phyloP scores from a whole-genome alignment of 1,140 invertebrate species.

The Drosophila triauraria region DNA sequence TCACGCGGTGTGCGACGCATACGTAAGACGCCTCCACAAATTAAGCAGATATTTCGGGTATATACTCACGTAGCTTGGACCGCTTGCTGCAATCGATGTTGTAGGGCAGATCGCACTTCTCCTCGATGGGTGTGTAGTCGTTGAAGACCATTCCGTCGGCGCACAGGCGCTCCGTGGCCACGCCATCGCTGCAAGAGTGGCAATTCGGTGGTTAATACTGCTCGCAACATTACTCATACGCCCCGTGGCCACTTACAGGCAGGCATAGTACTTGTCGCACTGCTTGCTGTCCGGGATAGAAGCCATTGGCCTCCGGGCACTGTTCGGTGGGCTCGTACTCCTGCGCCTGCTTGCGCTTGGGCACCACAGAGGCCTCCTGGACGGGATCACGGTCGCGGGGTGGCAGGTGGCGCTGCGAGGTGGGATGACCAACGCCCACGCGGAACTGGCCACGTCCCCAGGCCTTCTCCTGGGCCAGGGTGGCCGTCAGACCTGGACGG shows the following conservation, averaged over 20 bases:
- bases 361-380: conserved; percentile 49
- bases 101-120: conserved; percentile 95
- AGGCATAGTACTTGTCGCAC: conserved; percentile 96
- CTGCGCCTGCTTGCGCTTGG: conserved; percentile 58
- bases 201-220: conserved; percentile 4
- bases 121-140: conserved; percentile 91
- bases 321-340: conserved; percentile 86
- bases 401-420: conserved; percentile 74
- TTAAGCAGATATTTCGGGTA: conserved; percentile 6
- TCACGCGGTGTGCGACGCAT: conserved; percentile 48
- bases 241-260: conserved; percentile 86
- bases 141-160: conserved; percentile 97
- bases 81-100: conserved; percentile 93
- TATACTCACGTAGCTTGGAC: conserved; percentile 91
- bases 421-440: conserved; percentile 72
- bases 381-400: conserved; percentile 66
- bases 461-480: conserved; percentile 56
- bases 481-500: conserved; percentile 41
- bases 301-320: conserved; percentile 93
- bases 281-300: conserved; percentile 94
- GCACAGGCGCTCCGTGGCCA: conserved; percentile 91
- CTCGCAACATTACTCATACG: conserved; percentile 41
- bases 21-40: conserved; percentile 47
- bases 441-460: conserved; percentile 60
- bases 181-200: conserved; percentile 86